Base-by-base conservation (phyloP, 2,797 vertebrate genomes). In the Cercopithecus hamlyni region DNA sequence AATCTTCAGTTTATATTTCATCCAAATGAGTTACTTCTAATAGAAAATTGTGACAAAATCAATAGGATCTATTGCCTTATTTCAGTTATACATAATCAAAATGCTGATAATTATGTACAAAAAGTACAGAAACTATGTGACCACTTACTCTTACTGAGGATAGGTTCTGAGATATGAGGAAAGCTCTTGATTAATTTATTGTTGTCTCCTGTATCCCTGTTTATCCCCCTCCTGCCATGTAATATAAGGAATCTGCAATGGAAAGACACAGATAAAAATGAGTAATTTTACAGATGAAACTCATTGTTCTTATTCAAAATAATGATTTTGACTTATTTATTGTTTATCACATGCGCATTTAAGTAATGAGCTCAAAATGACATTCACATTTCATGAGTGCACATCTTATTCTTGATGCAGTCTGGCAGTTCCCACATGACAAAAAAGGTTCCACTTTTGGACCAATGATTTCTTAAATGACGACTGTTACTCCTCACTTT, bases 221-320 rank as follows among this genome's bases (percentile, higher is more conserved):
- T 92, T 93, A 93, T 48, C 89, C 73, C 86, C 86, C 86, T 98
- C 87, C 97, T 96, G 97, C 97, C 97, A 97, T 97, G 97, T 95
- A 97, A 94, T 97, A 94, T 67, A 93, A 90, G 89, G 95, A 97
- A 96, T 95, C 97, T 97, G 96, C 91, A 96, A 92, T 30, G 72
- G 87, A 94, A 96, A 97, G 43, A 94, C 70, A 96, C 26, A 96
- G 77, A 90, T 33, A 67, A 50, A 89, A 90, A 87, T 89, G 27
- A 77, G 41, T 50, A n/a, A 26, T 22, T 79, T 96, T 76, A 90
- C 24, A n/a, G 39, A 67, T 15, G 39, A 86, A 50, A 15, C 7
- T 4, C 45, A 81, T 24, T 83, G 58, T 36, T 90, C 6, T 90
- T 36, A 77, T 67, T 72, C 43, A 12, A 48, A 92, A 84, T 76